Evolutionary conservation across 2,113 vertebrate species (phyloP), one percentile per base, ranked within the genome.

Genomic region (Benitochromis conjunctus): DNA sequence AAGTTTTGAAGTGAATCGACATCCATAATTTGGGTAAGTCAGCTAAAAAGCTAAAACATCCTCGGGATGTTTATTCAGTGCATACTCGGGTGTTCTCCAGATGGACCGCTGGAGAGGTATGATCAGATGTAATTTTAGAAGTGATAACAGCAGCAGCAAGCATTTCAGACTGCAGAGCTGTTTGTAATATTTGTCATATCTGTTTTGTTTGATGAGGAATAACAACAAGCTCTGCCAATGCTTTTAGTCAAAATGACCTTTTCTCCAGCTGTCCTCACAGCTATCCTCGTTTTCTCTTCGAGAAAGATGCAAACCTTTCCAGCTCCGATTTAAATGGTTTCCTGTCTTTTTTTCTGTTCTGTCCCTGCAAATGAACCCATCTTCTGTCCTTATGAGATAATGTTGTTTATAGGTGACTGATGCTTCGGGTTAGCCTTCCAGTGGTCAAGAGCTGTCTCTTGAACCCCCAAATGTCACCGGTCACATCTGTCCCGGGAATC

Each of bases 381-480:
- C 24, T 29, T 41, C 81, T 85, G 79, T 51, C 29, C 29, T 24
- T 3, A 7, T 60, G 14, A 46, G 80, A 90, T 82, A 81, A 34
- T 43, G 48, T 51, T 46, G 31, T 34, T 57, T 53, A 31, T 16
- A 69, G 82, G 18, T 26, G 71, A 85, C 31, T 13, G 62, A 56
- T 82, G 31, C 26, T 62, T 21, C 56, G n/a, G 74, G 77, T 87
- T 77, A 19, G 31, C 9, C 80, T 55, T 48, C 55, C 55, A 18
- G 57, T 36, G 53, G 26, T 82, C 57, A 24, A 53, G 69, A 62
- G 66, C 66, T 60, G 26, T 76, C 18, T 26, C 21, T 80, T 81
- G 79, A 89, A 81, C 81, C 80, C 31, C 38, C 34, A 92, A 92
- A 95, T 91, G 91, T 89, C 89, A 93, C 53, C 11, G 77, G 55